These are phyloP conservation scores for Pelodytes ibericus DNA, from an alignment of 2,797 vertebrate genomes.

Conservation along the genomic window DNA sequence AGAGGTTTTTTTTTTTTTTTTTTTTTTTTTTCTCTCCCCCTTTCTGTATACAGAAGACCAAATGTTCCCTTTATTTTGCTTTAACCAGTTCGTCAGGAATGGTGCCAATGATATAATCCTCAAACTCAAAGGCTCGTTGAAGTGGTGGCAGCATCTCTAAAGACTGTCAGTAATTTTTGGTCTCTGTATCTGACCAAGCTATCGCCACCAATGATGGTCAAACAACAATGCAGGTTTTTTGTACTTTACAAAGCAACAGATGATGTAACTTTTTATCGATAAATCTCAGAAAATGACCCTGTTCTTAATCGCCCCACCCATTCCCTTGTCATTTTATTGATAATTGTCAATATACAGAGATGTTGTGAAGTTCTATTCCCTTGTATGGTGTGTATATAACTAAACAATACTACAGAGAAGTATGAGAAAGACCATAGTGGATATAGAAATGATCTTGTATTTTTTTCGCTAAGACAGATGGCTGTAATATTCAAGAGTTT, in stretches of 20 bases:
- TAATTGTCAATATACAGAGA: constrained; percentile 71
- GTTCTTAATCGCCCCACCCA: constrained; percentile 64
- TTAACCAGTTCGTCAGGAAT: constrained; percentile 71
- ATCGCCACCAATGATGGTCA: constrained; percentile 80
- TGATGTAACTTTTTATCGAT: constrained; percentile 78
- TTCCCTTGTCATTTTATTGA: constrained; percentile 68
- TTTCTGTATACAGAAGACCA: constrained; percentile 68
- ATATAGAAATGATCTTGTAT: constrained; percentile 71
- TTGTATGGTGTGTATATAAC: constrained; percentile 71
- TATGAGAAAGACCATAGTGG: constrained; percentile 73
- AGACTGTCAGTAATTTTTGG: constrained; percentile 76
- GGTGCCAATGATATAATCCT: constrained; percentile 68
- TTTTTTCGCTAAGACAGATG: constrained; percentile 63
- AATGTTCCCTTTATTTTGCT: constrained; percentile 67
- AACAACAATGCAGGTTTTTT: constrained; percentile 79
- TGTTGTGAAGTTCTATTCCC: constrained; percentile 73
- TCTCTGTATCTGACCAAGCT: constrained; percentile 76
- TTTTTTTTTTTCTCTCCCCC: constrained; percentile 55
- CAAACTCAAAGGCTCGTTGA: constrained; percentile 58
- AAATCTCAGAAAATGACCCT: constrained; percentile 65
- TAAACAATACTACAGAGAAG: constrained; percentile 70
- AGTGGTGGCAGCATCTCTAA: constrained; percentile 65
- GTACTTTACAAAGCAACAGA: constrained; percentile 75
- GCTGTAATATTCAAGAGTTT: constrained; percentile 70
- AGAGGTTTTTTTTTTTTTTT: constrained; percentile 60